Evolutionary conservation across 2,888 invertebrate species (phyloP), one percentile per base, ranked within the genome.

Genomic region (Xanthostigma xanthostigma): DNA sequence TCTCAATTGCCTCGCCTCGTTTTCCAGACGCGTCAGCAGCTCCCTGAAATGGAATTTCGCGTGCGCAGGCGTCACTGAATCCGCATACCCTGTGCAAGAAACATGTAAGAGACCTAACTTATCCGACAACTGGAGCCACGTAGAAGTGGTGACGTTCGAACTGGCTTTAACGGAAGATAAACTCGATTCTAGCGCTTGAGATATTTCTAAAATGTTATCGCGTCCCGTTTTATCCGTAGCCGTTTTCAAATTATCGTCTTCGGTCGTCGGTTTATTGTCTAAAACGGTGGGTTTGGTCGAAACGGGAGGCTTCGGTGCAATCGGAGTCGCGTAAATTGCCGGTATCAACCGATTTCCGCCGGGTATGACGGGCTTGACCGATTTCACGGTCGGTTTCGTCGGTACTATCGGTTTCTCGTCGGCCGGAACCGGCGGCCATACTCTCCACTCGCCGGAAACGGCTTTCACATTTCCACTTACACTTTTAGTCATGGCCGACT

Each of bases 11-110:
- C 79, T 71, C 35, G 80, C 81, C 61, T 84, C 82, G 11, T 72
- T 70, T 62, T 86, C 85, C 46, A 86, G 71, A 42, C 81, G 73
- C 4, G 78, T 77, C 33, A 85, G 72, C 52, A 85, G 65, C 64
- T 86, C 83, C 40, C 88, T 79, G 62, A 90, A 85, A 58, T 91
- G 86, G 66, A 93, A 91, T 61, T 92, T 85, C 45, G 85, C 81
- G 62, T 91, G 89, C 13, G 90, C 87, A 10, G 89, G 84, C 59
- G 87, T 81, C 12, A 76, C 72, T 54, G 75, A 76, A 57, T 93
- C 93, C 12, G 88, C 86, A 60, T 87, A 89, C 56, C 82, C 81
- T 58, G 82, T 78, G 68, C 92, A 93, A 55, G 84, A 81, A 14
- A 81, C 79, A 60, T 90, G 86, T 58, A 94, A 75, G 55, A 84